phyloP scores from a whole-genome alignment of 2,888 invertebrate species.

The Ormyrus nitidulus region DNA sequence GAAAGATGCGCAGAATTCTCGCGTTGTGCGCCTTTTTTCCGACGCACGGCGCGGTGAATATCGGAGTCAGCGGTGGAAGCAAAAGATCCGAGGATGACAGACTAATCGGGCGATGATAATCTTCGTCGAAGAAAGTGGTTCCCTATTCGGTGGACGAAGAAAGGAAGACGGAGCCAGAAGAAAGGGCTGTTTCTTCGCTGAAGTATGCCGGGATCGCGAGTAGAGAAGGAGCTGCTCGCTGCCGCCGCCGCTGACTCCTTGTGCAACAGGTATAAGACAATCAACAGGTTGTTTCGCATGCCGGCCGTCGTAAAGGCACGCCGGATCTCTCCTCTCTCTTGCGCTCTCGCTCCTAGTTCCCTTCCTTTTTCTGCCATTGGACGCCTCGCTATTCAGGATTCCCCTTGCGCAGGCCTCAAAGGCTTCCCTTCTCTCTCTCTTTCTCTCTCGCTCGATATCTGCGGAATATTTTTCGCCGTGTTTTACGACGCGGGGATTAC shows the following conservation, averaged over 20 bases:
- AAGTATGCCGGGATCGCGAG: constrained; percentile 65
- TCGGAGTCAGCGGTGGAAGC: neutral
- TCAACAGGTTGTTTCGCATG: constrained; percentile 73
- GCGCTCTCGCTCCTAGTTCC: constrained; percentile 36
- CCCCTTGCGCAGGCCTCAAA: constrained; percentile 40
- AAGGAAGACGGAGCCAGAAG: constrained; percentile 29
- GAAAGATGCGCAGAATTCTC: neutral
- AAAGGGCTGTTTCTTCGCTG: constrained; percentile 44
- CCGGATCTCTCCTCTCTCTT: constrained; percentile 49
- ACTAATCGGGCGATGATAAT: too few species aligned
- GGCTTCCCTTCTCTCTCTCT: constrained; percentile 41
- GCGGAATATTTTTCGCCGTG: constrained; percentile 45
- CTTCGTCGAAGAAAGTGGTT: too few species aligned
- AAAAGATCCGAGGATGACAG: neutral
- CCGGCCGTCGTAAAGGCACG: constrained; percentile 65
- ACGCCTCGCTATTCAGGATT: constrained; percentile 53
- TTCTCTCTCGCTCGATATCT: constrained; percentile 45
- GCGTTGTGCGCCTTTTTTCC: too few species aligned
- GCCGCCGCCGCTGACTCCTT: constrained; percentile 37
- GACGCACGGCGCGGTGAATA: too few species aligned
- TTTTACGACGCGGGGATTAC: constrained; percentile 48
- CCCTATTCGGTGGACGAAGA: too few species aligned
- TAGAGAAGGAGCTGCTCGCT: constrained; percentile 58
- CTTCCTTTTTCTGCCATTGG: constrained; percentile 52
- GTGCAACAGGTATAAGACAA: constrained; percentile 70